Percentiles rank a stretch among this genome's conserved stretches.
Evolutionary conservation across 1,140 invertebrate genomes (phyloP).

Genomic region (Hetaerina americana): DNA sequence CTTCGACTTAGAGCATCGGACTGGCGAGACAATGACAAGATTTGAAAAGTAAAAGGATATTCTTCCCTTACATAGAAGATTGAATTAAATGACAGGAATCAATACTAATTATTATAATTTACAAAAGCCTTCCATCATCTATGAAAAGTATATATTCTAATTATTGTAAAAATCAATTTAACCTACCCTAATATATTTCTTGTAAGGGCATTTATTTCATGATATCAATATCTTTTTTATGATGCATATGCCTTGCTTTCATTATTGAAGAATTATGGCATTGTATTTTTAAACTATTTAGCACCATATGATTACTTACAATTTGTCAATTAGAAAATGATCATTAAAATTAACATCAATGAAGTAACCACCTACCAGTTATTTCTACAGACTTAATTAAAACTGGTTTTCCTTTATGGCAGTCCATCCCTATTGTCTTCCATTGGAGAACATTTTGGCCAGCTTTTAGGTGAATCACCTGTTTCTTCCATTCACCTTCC

Average conservation of each 20-base stretch:
- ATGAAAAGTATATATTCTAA: neutral
- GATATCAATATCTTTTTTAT: no score
- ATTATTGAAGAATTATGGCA: neutral
- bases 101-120: no score
- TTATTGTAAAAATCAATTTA: neutral
- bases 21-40: no score
- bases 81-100: no score
- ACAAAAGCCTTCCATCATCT: neutral
- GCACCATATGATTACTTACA: neutral
- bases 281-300: neutral
- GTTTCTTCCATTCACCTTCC: constrained; percentile 35
- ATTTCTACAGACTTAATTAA: constrained; percentile 31
- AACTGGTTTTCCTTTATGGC: constrained; percentile 26
- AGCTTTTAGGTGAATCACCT: constrained; percentile 28
- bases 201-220: neutral
- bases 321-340: neutral
- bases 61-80: no score
- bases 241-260: no score
- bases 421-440: constrained; percentile 35
- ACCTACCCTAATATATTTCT: neutral
- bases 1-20: no score
- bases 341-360: neutral
- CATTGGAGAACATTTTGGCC: constrained; percentile 39
- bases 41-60: no score
- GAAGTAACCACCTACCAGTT: constrained; percentile 22